These are phyloP conservation scores for Sphinx pinastri DNA, from an alignment of 2,888 invertebrate genomes.

Conservation along the genomic window DNA sequence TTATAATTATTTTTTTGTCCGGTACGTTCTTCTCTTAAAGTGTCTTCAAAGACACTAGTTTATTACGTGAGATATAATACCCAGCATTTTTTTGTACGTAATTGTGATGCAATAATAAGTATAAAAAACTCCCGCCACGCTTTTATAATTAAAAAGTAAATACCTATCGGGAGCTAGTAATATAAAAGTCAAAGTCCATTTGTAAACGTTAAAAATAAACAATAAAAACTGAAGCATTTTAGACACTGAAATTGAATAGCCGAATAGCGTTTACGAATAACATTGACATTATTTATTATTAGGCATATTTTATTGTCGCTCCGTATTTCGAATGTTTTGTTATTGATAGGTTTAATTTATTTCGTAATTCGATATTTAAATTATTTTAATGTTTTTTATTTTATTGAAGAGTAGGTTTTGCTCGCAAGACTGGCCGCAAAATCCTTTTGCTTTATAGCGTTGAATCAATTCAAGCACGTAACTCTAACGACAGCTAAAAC, in stretches of 20 bases:
- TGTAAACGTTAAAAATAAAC: neutral
- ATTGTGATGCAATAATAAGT: no score
- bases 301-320: neutral
- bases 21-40: no score
- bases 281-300: slow-evolving; percentile 7
- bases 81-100: no score
- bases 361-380: neutral
- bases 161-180: neutral
- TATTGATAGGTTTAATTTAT: neutral
- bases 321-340: neutral
- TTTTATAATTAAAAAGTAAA: no score
- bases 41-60: no score
- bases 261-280: neutral
- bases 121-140: no score
- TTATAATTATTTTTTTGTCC: no score
- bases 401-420: neutral
- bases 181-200: neutral
- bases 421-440: neutral
- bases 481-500: neutral
- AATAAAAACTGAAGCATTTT: neutral
- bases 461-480: no score
- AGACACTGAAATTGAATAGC: neutral
- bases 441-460: neutral
- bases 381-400: neutral
- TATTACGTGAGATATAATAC: no score